These are phyloP conservation scores for Acronicta psi DNA, from an alignment of 2,888 invertebrate genomes.

Conservation along the genomic window DNA sequence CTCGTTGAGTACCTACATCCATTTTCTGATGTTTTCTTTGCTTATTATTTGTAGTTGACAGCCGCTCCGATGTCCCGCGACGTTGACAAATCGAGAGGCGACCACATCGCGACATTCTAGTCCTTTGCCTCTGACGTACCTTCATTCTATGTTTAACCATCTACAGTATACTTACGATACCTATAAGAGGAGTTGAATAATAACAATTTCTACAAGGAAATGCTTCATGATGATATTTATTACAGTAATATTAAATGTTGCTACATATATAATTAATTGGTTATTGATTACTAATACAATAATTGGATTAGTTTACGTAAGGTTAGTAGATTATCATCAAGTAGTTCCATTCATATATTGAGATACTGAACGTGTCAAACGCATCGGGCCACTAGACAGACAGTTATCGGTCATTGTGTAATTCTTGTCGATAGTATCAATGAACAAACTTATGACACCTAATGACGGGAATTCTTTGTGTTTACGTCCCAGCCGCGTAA, in stretches of 20 bases:
- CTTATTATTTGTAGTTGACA: conserved; percentile 70
- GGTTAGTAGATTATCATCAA: not conserved
- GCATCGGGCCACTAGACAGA: not conserved
- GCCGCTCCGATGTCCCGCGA: conserved; percentile 73
- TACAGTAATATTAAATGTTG: too few species aligned
- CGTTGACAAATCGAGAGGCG: conserved; percentile 82
- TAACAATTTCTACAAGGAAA: conserved; percentile 19
- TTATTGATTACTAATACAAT: not conserved
- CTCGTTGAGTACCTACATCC: conserved; percentile 39
- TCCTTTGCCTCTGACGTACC: conserved; percentile 64
- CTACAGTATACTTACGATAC: conserved; percentile 12
- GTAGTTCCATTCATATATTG: not conserved
- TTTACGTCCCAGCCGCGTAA: conserved; percentile 25
- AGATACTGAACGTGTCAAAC: not conserved
- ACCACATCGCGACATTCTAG: conserved; percentile 72
- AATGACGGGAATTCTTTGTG: conserved; percentile 27
- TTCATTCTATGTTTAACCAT: conserved; percentile 53
- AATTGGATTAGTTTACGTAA: not conserved
- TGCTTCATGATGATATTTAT: not conserved
- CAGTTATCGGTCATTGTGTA: conserved; percentile 12
- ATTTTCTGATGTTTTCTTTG: conserved; percentile 51
- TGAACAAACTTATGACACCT: conserved; percentile 21
- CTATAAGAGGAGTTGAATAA: conserved; percentile 12
- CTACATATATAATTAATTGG: too few species aligned
- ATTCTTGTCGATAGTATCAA: conserved; percentile 14